Conservation (phyloP, 2,888 invertebrate species). For the Macrosiphum euphorbiae region DNA sequence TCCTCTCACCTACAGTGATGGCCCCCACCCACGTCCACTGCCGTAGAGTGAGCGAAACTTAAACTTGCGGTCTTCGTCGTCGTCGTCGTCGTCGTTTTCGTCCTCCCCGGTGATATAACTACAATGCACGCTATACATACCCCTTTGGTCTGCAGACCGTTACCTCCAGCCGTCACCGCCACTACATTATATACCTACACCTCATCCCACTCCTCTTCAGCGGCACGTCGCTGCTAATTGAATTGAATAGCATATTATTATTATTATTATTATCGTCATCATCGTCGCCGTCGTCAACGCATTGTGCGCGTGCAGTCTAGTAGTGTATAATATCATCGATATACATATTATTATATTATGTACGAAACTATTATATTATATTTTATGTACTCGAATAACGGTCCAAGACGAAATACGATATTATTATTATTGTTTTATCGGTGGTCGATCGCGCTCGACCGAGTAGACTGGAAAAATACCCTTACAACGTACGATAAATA, state of each 20-base stretch:
- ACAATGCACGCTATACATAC: neutral
- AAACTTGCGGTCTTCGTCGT: neutral
- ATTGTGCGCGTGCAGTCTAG: neutral
- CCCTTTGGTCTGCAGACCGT: neutral
- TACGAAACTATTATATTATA: neutral
- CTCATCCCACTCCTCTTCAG: neutral
- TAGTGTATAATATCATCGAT: neutral
- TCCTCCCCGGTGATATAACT: neutral
- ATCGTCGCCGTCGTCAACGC: neutral
- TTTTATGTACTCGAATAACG: neutral
- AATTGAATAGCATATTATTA: constrained; percentile 19
- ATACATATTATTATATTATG: neutral
- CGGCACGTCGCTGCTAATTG: neutral
- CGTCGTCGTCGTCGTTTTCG: neutral
- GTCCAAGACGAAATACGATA: neutral
- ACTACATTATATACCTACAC: neutral
- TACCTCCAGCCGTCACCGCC: neutral
- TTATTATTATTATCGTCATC: neutral
- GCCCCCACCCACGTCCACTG: neutral
- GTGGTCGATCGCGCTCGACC: neutral
- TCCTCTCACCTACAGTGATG: neutral
- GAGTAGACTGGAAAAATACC: neutral
- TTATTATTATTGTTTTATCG: constrained; percentile 25
- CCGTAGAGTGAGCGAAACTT: neutral
- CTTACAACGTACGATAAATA: neutral